phyloP scores from a whole-genome alignment of 2,888 invertebrate genomes.

The Orthosia incerta region DNA sequence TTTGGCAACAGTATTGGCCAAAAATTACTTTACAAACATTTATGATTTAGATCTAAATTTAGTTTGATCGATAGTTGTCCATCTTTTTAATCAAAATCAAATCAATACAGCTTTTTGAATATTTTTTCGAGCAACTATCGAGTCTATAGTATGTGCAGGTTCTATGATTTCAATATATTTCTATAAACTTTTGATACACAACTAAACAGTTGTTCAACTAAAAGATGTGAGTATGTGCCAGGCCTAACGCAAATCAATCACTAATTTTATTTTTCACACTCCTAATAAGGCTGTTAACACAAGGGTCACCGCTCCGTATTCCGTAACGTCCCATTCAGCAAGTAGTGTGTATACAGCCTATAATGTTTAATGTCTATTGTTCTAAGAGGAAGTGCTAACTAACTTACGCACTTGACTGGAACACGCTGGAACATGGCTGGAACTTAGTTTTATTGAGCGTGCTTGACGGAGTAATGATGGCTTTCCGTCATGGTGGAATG shows the following conservation, averaged over 20 bases:
- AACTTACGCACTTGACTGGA: constrained; percentile 34
- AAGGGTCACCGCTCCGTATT: constrained; percentile 51
- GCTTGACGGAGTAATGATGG: constrained; percentile 43
- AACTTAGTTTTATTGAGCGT: constrained; percentile 41
- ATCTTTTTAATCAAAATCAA: too few species aligned
- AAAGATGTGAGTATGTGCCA: too few species aligned
- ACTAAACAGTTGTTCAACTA: too few species aligned
- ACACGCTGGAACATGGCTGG: constrained; percentile 20
- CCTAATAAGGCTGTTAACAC: constrained; percentile 14
- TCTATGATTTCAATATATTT: too few species aligned
- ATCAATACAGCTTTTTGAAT: too few species aligned
- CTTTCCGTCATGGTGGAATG: constrained; percentile 6
- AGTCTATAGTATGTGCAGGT: too few species aligned
- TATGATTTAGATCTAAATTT: background rate
- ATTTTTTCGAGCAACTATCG: too few species aligned
- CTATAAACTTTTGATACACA: too few species aligned
- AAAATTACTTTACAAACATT: background rate
- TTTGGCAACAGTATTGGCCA: too few species aligned
- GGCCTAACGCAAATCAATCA: background rate
- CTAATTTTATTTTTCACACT: background rate
- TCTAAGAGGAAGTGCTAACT: constrained; percentile 66
- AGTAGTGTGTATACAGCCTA: constrained; percentile 30
- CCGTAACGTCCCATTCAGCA: constrained; percentile 48
- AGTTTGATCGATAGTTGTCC: too few species aligned
- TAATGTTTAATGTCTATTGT: constrained; percentile 67